These are phyloP conservation scores for Copsychus sechellarum DNA, from an alignment of 2,113 vertebrate species.

Conservation along the genomic window DNA sequence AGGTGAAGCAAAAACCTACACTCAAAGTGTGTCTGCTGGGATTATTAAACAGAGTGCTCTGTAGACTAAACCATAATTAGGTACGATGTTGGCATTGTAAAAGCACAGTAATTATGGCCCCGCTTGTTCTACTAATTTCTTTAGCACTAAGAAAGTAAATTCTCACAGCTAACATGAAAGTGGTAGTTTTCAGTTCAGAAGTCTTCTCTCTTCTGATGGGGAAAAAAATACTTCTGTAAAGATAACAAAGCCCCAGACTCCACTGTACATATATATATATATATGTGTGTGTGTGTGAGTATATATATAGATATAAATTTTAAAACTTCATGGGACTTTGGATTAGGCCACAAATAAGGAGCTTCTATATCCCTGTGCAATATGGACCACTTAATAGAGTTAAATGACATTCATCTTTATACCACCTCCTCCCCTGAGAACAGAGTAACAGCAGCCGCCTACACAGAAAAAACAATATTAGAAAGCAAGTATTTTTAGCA, in stretches of 20 bases:
- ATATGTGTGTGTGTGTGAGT: neutral
- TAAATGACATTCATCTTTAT: neutral
- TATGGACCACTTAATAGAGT: neutral
- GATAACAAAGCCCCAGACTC: neutral
- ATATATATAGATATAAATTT: neutral
- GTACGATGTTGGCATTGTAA: neutral
- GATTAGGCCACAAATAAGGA: neutral
- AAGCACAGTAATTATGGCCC: neutral
- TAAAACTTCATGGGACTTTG: neutral
- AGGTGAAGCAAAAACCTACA: constrained; percentile 38
- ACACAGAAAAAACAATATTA: constrained; percentile 4
- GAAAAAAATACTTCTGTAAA: neutral
- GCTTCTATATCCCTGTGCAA: neutral
- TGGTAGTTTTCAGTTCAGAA: neutral
- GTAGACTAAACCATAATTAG: constrained; percentile 42
- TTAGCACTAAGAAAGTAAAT: neutral
- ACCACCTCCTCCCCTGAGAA: neutral
- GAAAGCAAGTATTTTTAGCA: constrained; percentile 46
- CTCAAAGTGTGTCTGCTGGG: constrained; percentile 12
- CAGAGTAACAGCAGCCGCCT: neutral
- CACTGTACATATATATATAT: neutral
- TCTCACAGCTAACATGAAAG: neutral
- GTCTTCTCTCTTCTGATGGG: neutral
- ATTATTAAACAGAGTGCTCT: constrained; percentile 38
- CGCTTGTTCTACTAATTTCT: neutral